Evolutionary conservation across 2,797 vertebrate genomes (phyloP).

Genomic region (Falco peregrinus): DNA sequence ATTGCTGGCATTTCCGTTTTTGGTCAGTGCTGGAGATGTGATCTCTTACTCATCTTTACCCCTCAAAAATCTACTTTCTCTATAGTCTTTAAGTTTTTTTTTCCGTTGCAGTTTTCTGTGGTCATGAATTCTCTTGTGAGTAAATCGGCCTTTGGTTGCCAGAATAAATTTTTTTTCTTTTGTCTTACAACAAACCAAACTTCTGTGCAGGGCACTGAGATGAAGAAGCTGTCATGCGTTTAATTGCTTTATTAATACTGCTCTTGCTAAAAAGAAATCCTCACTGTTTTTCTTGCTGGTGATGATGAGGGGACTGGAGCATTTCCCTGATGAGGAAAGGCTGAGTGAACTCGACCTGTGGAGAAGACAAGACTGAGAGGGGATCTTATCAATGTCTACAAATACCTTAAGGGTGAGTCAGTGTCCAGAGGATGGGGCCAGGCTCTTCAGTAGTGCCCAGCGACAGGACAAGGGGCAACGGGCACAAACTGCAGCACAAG

Average conservation of each 20-base stretch:
- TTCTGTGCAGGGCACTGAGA: background rate
- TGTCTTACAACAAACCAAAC: background rate
- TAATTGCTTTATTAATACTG: background rate
- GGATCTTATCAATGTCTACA: too few relatives aligned
- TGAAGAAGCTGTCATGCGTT: background rate
- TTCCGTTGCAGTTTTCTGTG: background rate
- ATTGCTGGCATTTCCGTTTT: conserved; percentile 62
- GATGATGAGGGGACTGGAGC: background rate
- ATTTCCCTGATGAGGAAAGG: too few relatives aligned
- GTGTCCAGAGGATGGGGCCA: too few relatives aligned
- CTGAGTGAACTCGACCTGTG: too few relatives aligned
- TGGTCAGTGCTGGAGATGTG: conserved; percentile 45
- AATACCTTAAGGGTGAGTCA: too few relatives aligned
- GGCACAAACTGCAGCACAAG: too few relatives aligned
- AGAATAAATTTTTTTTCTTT: background rate
- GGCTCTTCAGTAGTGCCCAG: too few relatives aligned
- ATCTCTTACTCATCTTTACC: conserved; percentile 44
- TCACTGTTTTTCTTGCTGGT: background rate
- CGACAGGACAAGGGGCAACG: too few relatives aligned
- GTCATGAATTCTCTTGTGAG: background rate
- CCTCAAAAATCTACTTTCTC: conserved; percentile 13
- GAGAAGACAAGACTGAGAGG: too few relatives aligned
- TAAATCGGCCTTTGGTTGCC: background rate
- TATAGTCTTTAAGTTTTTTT: background rate
- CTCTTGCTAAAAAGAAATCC: background rate